These are phyloP conservation scores for Tupaia chinensis DNA, from an alignment of 2,113 vertebrate species.

Conservation along the genomic window DNA sequence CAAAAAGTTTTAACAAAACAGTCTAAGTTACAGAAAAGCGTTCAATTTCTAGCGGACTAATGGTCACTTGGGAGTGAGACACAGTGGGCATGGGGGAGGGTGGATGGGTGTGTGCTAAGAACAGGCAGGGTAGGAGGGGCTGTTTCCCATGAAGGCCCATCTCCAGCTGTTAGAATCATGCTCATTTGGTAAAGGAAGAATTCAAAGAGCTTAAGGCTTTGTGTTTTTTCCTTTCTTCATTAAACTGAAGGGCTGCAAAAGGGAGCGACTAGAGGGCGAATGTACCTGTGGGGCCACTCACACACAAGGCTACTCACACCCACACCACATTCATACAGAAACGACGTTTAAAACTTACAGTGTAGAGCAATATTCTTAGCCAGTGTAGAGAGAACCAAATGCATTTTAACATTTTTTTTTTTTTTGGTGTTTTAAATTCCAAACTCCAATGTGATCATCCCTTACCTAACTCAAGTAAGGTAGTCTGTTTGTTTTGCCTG, in stretches of 20 bases:
- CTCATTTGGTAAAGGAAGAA: constrained; percentile 92
- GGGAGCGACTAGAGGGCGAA: constrained; percentile 90
- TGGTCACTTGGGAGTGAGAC: constrained; percentile 86
- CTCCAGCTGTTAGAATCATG: constrained; percentile 91
- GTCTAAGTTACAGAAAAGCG: constrained; percentile 90
- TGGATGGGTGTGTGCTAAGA: neutral
- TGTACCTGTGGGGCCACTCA: constrained; percentile 91
- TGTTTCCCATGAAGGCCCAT: constrained; percentile 27
- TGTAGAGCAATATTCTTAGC: constrained; percentile 97
- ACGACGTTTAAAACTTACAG: constrained; percentile 96
- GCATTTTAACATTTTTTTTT: constrained; percentile 82
- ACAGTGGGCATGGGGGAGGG: constrained; percentile 80
- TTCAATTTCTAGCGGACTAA: constrained; percentile 92
- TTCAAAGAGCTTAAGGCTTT: constrained; percentile 99
- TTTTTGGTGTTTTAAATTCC: constrained; percentile 90
- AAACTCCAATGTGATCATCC: constrained; percentile 97
- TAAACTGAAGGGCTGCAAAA: constrained; percentile 90
- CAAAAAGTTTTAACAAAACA: constrained; percentile 90
- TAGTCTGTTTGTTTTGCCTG: neutral
- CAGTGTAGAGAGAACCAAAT: constrained; percentile 98
- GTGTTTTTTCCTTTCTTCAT: constrained; percentile 82
- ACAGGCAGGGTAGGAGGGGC: constrained; percentile 13
- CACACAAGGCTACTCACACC: constrained; percentile 89
- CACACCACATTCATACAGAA: constrained; percentile 93
- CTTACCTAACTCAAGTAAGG: constrained; percentile 58